These are phyloP conservation scores for Gallirallus australis DNA, from an alignment of 2,797 vertebrate genomes.

Conservation along the genomic window DNA sequence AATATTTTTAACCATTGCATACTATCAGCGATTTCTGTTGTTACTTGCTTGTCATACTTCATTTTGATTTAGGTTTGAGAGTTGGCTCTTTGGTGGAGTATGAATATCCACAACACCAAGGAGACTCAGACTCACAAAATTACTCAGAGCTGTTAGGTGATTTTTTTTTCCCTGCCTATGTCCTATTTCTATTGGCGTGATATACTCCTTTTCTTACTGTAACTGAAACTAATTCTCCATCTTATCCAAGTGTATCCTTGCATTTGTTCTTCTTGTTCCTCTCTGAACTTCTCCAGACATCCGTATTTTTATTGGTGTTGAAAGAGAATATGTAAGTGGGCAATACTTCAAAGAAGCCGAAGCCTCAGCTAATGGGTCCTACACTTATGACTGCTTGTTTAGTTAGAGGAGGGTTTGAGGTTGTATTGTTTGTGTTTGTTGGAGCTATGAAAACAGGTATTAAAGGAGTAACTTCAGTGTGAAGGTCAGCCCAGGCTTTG, in stretches of 20 bases:
- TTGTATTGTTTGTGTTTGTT: neutral
- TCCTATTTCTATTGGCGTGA: neutral
- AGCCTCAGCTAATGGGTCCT: neutral
- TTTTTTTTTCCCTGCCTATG: neutral
- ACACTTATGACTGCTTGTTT: neutral
- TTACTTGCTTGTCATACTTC: neutral
- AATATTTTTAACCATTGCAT: neutral
- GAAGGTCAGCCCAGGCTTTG: neutral
- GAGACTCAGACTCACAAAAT: neutral
- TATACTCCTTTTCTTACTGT: neutral
- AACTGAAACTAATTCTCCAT: neutral
- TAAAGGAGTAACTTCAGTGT: neutral
- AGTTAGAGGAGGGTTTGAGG: neutral
- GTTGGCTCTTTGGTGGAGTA: neutral
- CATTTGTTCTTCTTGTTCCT: neutral
- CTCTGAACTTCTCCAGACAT: neutral
- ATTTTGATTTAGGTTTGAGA: slow-evolving; percentile 6
- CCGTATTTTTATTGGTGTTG: neutral
- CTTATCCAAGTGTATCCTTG: neutral
- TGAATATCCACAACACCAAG: neutral
- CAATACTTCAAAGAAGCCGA: neutral
- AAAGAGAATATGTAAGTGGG: neutral
- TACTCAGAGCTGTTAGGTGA: neutral
- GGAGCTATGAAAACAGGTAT: neutral
- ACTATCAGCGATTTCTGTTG: neutral